A percentile compares a stretch with the other conserved stretches of the same genome.
phyloP scores from a whole-genome alignment of 2,888 invertebrate species.

The Sphecodes monilicornis region DNA sequence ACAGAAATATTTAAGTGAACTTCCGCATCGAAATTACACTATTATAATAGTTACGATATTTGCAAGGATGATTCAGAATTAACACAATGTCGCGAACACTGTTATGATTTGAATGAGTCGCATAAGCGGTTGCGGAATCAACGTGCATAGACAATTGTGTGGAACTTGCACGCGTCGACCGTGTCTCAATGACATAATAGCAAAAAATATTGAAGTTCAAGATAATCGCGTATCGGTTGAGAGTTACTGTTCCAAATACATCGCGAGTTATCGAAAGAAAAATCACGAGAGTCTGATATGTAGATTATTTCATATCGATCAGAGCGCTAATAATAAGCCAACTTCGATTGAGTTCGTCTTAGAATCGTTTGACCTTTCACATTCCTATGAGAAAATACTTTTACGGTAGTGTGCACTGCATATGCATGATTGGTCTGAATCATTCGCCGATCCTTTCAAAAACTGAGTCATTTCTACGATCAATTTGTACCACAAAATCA shows the following conservation, averaged over 20 bases:
- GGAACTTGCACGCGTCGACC: neutral
- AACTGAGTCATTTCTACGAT: conserved; percentile 2
- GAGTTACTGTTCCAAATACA: conserved; percentile 11
- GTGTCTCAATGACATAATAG: conserved; percentile 34
- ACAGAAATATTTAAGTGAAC: neutral
- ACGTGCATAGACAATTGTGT: neutral
- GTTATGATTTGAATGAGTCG: neutral
- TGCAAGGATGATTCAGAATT: neutral
- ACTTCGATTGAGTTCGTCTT: conserved; percentile 39
- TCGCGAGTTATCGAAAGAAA: conserved; percentile 46
- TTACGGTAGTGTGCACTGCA: neutral
- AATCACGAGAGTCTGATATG: conserved; percentile 37
- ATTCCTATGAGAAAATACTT: conserved; percentile 13
- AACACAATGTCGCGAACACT: neutral
- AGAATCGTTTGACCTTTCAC: conserved; percentile 44
- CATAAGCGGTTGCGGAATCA: neutral
- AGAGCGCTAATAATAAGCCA: conserved; percentile 42
- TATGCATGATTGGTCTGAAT: neutral
- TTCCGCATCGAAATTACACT: neutral
- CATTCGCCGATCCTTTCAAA: neutral
- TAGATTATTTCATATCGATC: conserved; percentile 56
- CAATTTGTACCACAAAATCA: neutral
- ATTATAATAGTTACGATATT: neutral
- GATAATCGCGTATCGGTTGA: conserved; percentile 38
- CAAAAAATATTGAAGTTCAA: conserved; percentile 30